phyloP scores from a whole-genome alignment of 2,888 invertebrate species.

The Carterocephalus palaemon region DNA sequence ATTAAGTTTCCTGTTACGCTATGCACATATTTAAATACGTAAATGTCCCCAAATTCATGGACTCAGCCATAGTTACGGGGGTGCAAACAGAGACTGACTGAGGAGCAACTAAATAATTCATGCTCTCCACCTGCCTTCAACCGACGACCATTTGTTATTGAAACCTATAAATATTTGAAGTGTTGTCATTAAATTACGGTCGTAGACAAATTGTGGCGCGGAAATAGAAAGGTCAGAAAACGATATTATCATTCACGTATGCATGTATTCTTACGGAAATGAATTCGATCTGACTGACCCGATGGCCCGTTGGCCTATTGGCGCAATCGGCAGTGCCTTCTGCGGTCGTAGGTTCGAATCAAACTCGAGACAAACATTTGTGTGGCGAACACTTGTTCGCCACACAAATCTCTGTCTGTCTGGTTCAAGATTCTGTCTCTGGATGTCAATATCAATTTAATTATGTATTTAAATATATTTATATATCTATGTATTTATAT shows the following conservation, averaged over 20 bases:
- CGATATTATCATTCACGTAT: constrained; percentile 17
- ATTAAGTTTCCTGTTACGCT: constrained; percentile 2
- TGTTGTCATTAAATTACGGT: constrained; percentile 20
- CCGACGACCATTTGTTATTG: constrained; percentile 30
- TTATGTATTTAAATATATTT: too few species aligned
- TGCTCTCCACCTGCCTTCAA: constrained; percentile 36
- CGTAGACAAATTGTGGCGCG: constrained; percentile 19
- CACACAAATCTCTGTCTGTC: too few species aligned
- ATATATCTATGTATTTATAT: too few species aligned
- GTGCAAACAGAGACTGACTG: constrained; percentile 25
- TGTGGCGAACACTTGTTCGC: too few species aligned
- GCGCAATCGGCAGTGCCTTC: too few species aligned
- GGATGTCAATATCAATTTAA: too few species aligned
- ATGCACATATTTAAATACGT: constrained; percentile 14
- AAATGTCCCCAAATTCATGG: constrained; percentile 18
- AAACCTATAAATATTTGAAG: constrained; percentile 27
- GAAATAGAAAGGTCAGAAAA: constrained; percentile 20
- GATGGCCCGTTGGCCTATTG: too few species aligned
- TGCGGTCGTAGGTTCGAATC: too few species aligned
- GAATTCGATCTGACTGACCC: too few species aligned
- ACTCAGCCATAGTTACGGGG: constrained; percentile 22
- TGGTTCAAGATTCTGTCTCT: too few species aligned
- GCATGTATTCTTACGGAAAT: too few species aligned
- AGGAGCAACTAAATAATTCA: constrained; percentile 37
- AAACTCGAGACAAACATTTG: too few species aligned